phyloP scores from a whole-genome alignment of 2,797 vertebrate species.

The Mormyrops boulengeri region DNA sequence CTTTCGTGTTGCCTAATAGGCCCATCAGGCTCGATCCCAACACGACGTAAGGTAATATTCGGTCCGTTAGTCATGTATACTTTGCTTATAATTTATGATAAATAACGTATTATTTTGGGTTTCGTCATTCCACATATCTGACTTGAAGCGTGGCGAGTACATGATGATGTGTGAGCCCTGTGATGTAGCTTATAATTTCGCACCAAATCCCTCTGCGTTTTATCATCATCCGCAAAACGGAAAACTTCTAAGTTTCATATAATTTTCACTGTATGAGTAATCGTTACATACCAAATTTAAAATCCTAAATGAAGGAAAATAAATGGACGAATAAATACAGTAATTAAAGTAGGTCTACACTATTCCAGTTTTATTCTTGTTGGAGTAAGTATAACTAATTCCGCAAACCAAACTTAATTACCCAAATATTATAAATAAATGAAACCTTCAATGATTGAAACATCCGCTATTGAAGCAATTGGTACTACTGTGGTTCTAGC shows the following conservation, averaged over 20 bases:
- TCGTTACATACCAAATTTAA: background rate
- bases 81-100: background rate
- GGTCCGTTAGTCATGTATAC: background rate
- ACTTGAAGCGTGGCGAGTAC: background rate
- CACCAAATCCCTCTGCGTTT: background rate
- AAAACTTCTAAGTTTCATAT: background rate
- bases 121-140: background rate
- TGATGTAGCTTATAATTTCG: background rate
- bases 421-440: conserved; percentile 45
- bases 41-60: background rate
- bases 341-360: background rate
- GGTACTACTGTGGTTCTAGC: conserved; percentile 30
- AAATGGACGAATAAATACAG: background rate
- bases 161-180: background rate
- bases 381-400: conserved; percentile 24
- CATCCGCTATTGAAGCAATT: conserved; percentile 20
- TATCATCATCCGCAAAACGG: background rate
- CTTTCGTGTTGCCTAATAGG: background rate
- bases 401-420: conserved; percentile 33
- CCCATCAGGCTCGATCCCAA: background rate
- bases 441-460: conserved; percentile 37
- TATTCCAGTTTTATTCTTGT: background rate
- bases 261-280: background rate
- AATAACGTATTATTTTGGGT: background rate
- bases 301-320: background rate